Evolutionary conservation across 2,797 vertebrate genomes (phyloP), one percentile per base, ranked within the genome.

Genomic region (Pempheris klunzingeri): DNA sequence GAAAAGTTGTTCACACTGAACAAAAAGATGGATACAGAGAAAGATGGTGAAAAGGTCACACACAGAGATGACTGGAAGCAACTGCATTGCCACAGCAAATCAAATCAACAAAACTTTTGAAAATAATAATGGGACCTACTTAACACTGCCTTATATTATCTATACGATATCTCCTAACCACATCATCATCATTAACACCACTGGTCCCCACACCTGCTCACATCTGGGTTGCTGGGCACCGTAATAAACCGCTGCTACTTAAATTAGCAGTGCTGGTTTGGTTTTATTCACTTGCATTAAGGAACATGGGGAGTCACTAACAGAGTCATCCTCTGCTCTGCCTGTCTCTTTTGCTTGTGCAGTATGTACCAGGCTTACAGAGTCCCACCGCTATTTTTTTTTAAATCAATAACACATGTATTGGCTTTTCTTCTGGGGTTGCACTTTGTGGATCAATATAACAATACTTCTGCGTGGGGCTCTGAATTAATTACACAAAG

Each of bases 381-480:
- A 20, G 41, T 53, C 50, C 64, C 39, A 18, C 46, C 1, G 18
- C 74, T 74, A 76, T 79, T 87, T 89, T 78, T 71, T 44, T 32
- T 71, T 44, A 10, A 15, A 89, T 92, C 88, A 83, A 90, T 87
- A 87, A 83, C 80, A 79, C 81, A 47, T 78, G 76, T 84, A 88
- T 83, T 78, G 82, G 61, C 71, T 80, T 80, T 84, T 69, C 71
- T 67, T 76, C 52, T 46, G 55, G 61, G 67, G 67, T 81, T 83
- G 70, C 78, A 73, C 76, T 88, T 80, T 87, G 61, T 46, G 47
- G 77, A 78, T 90, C 81, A 7, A 92, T 91, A 50, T n/a, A 65
- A 77, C 76, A 86, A 83, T 75, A 81, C 75, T 59, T 78, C 54
- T 68, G 59, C 26, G 2, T 47, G 53, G 74, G 54, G 59, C 61